Base-by-base conservation (phyloP, 2,888 invertebrate species). In the Tenthredo notha region DNA sequence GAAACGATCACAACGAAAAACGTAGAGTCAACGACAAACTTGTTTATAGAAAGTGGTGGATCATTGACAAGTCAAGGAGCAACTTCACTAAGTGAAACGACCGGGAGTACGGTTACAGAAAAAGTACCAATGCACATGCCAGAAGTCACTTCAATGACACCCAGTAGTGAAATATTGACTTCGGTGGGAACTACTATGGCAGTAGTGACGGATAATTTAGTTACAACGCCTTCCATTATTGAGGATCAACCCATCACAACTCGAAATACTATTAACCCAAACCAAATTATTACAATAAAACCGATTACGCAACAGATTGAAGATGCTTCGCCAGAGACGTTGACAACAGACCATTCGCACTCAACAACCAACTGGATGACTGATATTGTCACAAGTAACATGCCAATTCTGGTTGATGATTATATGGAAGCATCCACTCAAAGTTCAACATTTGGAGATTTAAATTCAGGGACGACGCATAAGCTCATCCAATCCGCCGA, bases 111-210 rank as follows among this genome's bases (percentile, higher is more conserved):
- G 15, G 67, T 67, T 5, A 67, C 67, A 33, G 33, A 33, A 18
- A 33, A 67, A 18, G 72, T 37, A 58, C 70, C 72, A 65, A 70
- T 37, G n/a, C 43, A 65, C 54, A 84, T 80, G 25, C 29, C 86
- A 88, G 25, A 85, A 70, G 15, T 47, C 18, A 77, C 29, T 54
- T 50, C 33, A 33, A 18, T 54, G 18, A 54, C 21, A 29, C 74
- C 25, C 43, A 21, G 37, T 58, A 70, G 18, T 25, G 54, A 84
- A 25, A 70, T 70, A 47, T 37, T 47, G 50, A 84, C 85, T 37
- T 67, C 86, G 80, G 84, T 29, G n/a, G 72, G 47, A 85, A 84
- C 58, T 43, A 40, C 72, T 0, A 84, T 70, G 82, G 43, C 37
- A 58, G 47, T 37, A 77, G 37, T 29, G 67, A 50, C 7, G 25